Evolutionary conservation across 2,888 invertebrate genomes (phyloP).

Genomic region (Apodemia zela): DNA sequence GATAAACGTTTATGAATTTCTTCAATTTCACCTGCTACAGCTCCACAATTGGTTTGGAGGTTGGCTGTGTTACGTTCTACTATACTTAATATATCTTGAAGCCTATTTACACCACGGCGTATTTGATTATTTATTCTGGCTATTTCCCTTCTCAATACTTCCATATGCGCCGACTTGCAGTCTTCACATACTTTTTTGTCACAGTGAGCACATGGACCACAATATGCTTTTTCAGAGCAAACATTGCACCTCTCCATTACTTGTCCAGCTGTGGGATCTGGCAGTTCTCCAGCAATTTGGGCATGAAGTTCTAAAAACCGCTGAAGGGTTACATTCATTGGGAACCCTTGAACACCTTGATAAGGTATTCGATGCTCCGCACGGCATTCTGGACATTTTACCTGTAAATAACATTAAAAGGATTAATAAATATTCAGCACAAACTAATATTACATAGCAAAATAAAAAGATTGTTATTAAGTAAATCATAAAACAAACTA

Average conservation of each 20-base stretch:
- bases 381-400: conserved; percentile 98
- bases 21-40: conserved; percentile 95
- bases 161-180: conserved; percentile 97
- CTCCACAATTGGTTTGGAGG: conserved; percentile 93
- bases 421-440: background rate
- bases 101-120: conserved; percentile 91
- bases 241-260: conserved; percentile 96
- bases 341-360: conserved; percentile 96
- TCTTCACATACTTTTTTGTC: conserved; percentile 98
- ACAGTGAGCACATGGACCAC: conserved; percentile 95
- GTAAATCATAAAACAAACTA: background rate
- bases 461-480: too few species aligned
- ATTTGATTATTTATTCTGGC: conserved; percentile 93
- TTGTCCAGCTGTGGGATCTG: conserved; percentile 94
- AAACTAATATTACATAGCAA: background rate
- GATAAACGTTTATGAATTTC: conserved; percentile 93
- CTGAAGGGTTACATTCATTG: conserved; percentile 97
- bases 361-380: conserved; percentile 98
- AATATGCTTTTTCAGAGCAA: conserved; percentile 95
- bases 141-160: conserved; percentile 95
- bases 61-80: conserved; percentile 94
- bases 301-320: conserved; percentile 96
- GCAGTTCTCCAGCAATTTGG: conserved; percentile 94
- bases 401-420: conserved; percentile 70
- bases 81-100: conserved; percentile 91